phyloP scores from a whole-genome alignment of 1,140 invertebrate genomes.

The Heliconius hermathena region DNA sequence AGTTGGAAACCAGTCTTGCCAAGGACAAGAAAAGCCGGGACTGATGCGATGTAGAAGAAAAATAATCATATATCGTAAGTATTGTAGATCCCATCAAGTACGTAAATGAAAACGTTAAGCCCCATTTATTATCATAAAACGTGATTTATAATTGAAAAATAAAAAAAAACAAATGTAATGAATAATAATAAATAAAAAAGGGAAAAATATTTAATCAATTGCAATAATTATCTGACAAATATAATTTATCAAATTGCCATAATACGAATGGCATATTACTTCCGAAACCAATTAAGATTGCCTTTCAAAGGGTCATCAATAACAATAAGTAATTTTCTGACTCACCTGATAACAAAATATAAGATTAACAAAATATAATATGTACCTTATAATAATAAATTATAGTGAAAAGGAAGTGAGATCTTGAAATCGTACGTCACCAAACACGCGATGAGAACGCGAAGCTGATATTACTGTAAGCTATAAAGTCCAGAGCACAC shows the following conservation, averaged over 20 bases:
- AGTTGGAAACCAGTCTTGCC: too few relatives aligned
- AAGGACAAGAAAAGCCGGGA: too few relatives aligned
- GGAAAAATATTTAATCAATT: too few relatives aligned
- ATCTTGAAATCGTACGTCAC: background rate
- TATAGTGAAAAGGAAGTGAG: background rate
- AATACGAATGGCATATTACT: background rate
- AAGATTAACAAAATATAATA: background rate
- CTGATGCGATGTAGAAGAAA: too few relatives aligned
- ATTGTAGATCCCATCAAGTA: too few relatives aligned
- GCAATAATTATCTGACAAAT: background rate
- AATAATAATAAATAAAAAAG: too few relatives aligned
- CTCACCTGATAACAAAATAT: constrained; percentile 5
- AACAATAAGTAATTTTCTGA: background rate
- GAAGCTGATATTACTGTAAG: background rate
- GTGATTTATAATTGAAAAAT: too few relatives aligned
- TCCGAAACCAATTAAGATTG: background rate
- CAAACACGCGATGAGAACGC: background rate
- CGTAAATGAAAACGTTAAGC: too few relatives aligned
- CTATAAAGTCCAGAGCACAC: background rate
- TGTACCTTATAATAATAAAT: background rate
- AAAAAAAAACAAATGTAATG: too few relatives aligned
- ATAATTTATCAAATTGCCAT: background rate
- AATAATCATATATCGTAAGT: too few relatives aligned
- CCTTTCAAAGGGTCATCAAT: background rate
- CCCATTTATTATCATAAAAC: too few relatives aligned